Evolutionary conservation across 2,888 invertebrate species (phyloP), one percentile per base, ranked within the genome.

Genomic region (Stictocephala bisonia): DNA sequence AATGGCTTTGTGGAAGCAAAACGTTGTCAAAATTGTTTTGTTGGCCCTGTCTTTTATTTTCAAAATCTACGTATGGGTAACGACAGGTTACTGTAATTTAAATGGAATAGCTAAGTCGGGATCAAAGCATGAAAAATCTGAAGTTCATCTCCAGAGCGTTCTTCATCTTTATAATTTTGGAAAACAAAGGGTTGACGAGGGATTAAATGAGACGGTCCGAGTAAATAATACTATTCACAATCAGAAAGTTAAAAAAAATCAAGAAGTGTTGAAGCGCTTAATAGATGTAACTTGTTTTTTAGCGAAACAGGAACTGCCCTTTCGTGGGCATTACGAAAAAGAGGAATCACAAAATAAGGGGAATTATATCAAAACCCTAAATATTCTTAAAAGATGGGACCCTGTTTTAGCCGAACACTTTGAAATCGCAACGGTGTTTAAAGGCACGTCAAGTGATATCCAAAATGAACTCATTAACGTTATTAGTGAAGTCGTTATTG

Each of bases 391-490:
- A 6, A 56, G 13, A 35, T 22, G 41, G 2, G 77, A 41, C 29
- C 44, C 22, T 40, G 40, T 26, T 76, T 80, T n/a, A 56, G 73
- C 71, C 71, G 75, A 64, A 35, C 78, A 80, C 79, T 74, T 80
- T 64, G 74, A 79, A 56, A 73, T 53, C 35, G 56, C 77, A 7
- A 78, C 73, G 11, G 78, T 78, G 13, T 81, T 80, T 78, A 69
- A 69, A 24, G 79, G 77, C 1, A 76, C 76, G 31, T 80, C 79
- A 24, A 78, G 75, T 69, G 60, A 68, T 51, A 80, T 80, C 51
- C 78, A 81, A 76, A 80, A 80, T 74, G 79, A 80, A 74, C 74
- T 81, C 58, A 79, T 79, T 69, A 13, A 29, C 13, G 60, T 64
- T 20, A 75, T 81, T 35, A 44, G 58, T 2, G 68, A 68, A 11